Evolutionary conservation across 2,797 vertebrate species (phyloP).

Genomic region (Labroides dimidiatus): DNA sequence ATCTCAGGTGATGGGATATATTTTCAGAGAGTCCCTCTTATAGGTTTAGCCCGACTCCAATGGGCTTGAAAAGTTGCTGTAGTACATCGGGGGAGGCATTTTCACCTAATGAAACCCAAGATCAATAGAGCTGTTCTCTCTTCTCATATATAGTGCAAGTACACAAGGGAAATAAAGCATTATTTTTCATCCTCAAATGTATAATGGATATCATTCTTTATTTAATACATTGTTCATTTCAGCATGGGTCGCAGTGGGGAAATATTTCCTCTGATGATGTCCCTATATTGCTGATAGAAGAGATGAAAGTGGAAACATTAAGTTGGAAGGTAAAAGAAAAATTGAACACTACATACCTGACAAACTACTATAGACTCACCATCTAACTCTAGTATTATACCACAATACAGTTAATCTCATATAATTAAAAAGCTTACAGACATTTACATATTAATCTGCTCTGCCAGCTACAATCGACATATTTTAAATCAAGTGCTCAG

Average conservation of each 20-base stretch:
- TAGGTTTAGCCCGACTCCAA: constrained; percentile 74
- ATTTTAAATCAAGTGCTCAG: constrained; percentile 82
- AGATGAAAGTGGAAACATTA: constrained; percentile 60
- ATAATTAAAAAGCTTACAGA: constrained; percentile 83
- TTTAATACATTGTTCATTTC: constrained; percentile 82
- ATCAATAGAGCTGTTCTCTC: constrained; percentile 83
- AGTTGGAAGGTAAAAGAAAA: constrained; percentile 41
- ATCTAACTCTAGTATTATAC: constrained; percentile 64
- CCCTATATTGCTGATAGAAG: constrained; percentile 66
- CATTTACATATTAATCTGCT: constrained; percentile 87
- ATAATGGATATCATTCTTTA: constrained; percentile 86
- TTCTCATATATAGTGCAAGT: constrained; percentile 81
- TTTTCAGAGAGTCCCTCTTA: constrained; percentile 73
- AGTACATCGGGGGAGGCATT: constrained; percentile 77
- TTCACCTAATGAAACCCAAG: constrained; percentile 85
- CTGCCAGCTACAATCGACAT: constrained; percentile 65
- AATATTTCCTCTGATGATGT: constrained; percentile 77
- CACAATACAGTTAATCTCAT: constrained; percentile 76
- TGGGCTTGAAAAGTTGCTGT: constrained; percentile 78
- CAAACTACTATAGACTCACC: constrained; percentile 60
- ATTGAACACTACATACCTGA: constrained; percentile 54
- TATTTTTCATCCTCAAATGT: constrained; percentile 85
- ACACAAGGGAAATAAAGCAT: constrained; percentile 85
- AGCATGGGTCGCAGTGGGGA: constrained; percentile 60
- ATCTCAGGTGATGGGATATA: constrained; percentile 79